Base-by-base conservation (phyloP, 2,113 vertebrate genomes). In the Rafetus swinhoei region DNA sequence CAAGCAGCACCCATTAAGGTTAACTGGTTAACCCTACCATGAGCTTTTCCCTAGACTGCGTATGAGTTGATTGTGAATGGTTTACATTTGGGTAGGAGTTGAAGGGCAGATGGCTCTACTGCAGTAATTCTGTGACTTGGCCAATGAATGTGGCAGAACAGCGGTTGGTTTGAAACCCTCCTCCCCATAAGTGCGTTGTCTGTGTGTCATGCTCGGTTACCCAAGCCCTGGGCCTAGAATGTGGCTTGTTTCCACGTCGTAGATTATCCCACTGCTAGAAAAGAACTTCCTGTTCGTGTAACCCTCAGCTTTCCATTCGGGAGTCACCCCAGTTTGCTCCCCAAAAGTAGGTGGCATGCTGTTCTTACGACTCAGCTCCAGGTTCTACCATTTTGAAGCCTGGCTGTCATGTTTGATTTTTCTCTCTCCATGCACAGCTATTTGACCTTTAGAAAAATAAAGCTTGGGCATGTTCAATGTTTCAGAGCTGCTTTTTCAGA, bases 301-400 rank as follows among this genome's bases (percentile, higher is more conserved):
- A 35, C 15, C 19, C 65, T 72, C n/a, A 72, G 65, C n/a, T 72
- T 72, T 35, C 32, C 65, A 72, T 72, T n/a, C 65, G 19, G 65
- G 65, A 72, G n/a, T 72, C 18, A 9, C 19, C 4, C 2, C 65
- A 9, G 81, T 84, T 59, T 53, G 39, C 56, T 54, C 29, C 55
- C 3, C 39, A 29, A 10, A 39, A 77, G 19, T 11, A 9, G 52
- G 69, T 24, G 2, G 77, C 52, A 9, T 0, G 0, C 18, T 80
- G 15, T 79, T 79, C 3, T 55, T 53, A 21, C 27, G 89, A 79
- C 50, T 54, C 53, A 9, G 14, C 82, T 86, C 65, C 35, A 21
- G 18, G 0, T 27, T 88, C 91, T 69, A 77, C 18, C 16, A 3
- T 45, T 87, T 76, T 55, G 39, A 69, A 69, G 69, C 19, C 13